Conservation (phyloP, 2,797 vertebrate species). For the Microctenopoma stevenorrisi region DNA sequence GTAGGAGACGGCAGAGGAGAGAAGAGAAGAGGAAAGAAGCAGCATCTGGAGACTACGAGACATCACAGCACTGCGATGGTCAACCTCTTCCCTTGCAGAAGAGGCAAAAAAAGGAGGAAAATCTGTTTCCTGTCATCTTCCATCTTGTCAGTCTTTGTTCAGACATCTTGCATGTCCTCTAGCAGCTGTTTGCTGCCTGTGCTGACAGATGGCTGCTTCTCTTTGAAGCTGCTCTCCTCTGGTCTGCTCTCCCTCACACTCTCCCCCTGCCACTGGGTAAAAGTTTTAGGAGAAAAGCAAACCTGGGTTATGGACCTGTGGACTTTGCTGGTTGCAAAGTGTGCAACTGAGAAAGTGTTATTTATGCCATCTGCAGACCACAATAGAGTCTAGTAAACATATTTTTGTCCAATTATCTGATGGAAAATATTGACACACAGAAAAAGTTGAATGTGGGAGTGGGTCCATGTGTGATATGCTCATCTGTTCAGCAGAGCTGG, state of each 20-base stretch:
- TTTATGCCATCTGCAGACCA: conserved; percentile 8
- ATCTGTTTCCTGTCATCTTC: conserved; percentile 98
- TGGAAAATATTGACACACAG: conserved; percentile 34
- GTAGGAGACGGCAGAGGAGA: not conserved
- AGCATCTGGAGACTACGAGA: conserved; percentile 93
- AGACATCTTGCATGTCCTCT: conserved; percentile 92
- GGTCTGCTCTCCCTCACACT: conserved; percentile 46
- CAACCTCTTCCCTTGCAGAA: conserved; percentile 86
- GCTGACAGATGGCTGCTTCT: conserved; percentile 90
- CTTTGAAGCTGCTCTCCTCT: conserved; percentile 81
- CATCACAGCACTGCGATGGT: conserved; percentile 84
- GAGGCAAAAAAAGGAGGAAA: conserved; percentile 83
- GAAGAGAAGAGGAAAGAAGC: conserved; percentile 24
- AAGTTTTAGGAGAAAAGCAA: conserved; percentile 54
- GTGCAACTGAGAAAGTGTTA: conserved; percentile 17
- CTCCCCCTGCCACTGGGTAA: conserved; percentile 31
- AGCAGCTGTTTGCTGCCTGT: conserved; percentile 91
- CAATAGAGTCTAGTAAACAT: conserved; percentile 22
- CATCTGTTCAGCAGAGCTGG: conserved; percentile 28
- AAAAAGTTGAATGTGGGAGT: conserved; percentile 25
- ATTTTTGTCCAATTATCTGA: conserved; percentile 13
- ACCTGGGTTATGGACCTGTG: not conserved
- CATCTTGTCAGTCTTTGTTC: conserved; percentile 95
- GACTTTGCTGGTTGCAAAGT: conserved; percentile 9
- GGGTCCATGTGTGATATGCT: conserved; percentile 13